Base-by-base conservation (phyloP, 2,797 vertebrate genomes). In the Netta rufina region DNA sequence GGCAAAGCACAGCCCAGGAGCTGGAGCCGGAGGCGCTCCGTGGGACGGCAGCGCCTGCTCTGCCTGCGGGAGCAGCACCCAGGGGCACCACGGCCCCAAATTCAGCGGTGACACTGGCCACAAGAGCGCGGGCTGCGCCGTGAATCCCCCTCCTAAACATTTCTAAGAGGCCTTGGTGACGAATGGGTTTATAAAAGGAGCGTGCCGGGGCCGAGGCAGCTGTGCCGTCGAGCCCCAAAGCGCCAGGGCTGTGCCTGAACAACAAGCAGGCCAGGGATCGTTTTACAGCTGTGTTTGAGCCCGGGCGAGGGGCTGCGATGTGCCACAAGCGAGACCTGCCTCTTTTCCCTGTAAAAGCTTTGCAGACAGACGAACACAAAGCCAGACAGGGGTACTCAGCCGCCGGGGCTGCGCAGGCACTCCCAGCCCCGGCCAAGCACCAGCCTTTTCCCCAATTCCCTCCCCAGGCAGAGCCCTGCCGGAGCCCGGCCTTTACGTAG, bases 401-500 rank as follows among this genome's bases (percentile, higher is more conserved):
- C 1, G 2, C 47, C 10, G 24, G 39, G 45, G 45, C 85, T 4
- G 18, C 13, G 6, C 22, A 3, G 11, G 54, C 61, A 30, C 70
- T 47, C 7, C 12, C 1, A 57, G 51, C 32, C 30, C 36, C 24
- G 53, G 33, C 53, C 41, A 24, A 25, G 69, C 79, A 30, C 33
- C 64, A 89, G 84, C 81, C 89, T 91, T 88, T 89, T 74, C 78
- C 95, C 89, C 89, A 71, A 22, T 87, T 87, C 84, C 60, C 66
- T 85, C 82, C 71, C 74, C 15, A 66, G 32, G 54, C 80, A 84
- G 38, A 86, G n/a, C 72, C 65, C 4, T 2, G 20, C 91, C 41
- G 21, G 11, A 56, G 87, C 53, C 79, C 85, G 53, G 47, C 57
- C 8, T 22, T 32, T 28, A 21, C 36, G 43, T 43, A 76, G 32